Evolutionary conservation across 2,113 vertebrate species (phyloP), one percentile per base, ranked within the genome.

Genomic region (Apaloderma vittatum): DNA sequence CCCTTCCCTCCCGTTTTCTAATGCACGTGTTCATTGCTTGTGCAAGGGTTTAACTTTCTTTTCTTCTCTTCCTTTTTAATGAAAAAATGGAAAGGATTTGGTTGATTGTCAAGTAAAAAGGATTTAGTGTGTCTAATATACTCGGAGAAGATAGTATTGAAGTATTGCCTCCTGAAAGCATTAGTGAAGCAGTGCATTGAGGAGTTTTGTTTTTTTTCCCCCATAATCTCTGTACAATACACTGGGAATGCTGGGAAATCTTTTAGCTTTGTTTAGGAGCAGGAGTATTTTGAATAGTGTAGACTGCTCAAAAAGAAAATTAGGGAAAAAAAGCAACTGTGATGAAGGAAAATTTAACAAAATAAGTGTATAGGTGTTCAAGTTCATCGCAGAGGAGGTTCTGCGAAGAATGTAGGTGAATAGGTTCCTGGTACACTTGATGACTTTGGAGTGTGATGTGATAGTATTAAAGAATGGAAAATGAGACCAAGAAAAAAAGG

Each of bases 31-130:
- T 94, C 94, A 52, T 92, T 86, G 88, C 79, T 96, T 95, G 79
- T 78, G 85, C 63, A 68, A 86, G 78, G 78, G 34, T 93, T 96
- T 96, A 93, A 91, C 63, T 90, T 94, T 75, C 66, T 76, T 75
- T 95, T 87, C 49, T 85, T 94, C 59, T 70, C 55, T 92, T 81
- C 45, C 67, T 94, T 92, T 92, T 76, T 77, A 93, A 52, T 65
- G 79, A 71, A 85, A 93, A 96, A 95, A 73, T 36, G 37, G 81
- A 84, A 95, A 88, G 91, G 95, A 93, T 96, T 96, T 95, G 55
- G 74, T 0, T 4, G 86, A 86, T 88, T 94, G 88, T 67, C 63
- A 94, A 84, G 46, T 19, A 93, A 86, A 94, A 96, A 88, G 86
- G 93, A 86, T 26, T 72, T 55, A 90, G 82, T 76, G 66, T 79